A percentile compares a stretch with the other conserved stretches of the same genome.
phyloP scores from a whole-genome alignment of 37 sponge, comb jelly and placozoan genomes.

The Crambe crambe region DNA sequence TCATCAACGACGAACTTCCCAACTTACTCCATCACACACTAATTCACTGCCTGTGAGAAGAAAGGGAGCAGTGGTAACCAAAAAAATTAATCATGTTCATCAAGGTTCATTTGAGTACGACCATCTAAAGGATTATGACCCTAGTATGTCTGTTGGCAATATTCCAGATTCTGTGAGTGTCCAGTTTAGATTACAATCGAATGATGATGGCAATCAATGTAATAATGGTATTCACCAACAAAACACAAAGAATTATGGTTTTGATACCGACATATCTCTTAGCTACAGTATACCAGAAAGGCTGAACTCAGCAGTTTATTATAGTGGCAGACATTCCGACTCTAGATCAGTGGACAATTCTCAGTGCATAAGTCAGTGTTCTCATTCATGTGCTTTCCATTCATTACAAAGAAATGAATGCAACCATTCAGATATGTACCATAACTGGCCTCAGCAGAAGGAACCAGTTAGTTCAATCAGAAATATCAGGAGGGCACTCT shows the following conservation, averaged over 20 bases:
- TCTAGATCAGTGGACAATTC: neutral
- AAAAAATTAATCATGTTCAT: neutral
- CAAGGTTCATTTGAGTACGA: constrained; percentile 49
- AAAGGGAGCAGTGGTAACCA: neutral
- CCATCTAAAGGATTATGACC: constrained; percentile 16
- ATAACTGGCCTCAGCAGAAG: constrained; percentile 10
- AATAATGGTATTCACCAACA: neutral
- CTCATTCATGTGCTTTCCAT: neutral
- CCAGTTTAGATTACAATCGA: constrained; percentile 29
- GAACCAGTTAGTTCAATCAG: neutral
- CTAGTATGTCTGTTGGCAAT: neutral
- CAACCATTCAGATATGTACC: neutral
- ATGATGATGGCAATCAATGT: neutral
- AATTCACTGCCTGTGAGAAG: neutral
- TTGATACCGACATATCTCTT: neutral
- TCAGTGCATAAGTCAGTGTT: neutral
- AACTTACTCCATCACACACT: neutral
- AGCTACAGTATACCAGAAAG: neutral
- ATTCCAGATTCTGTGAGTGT: constrained; percentile 51
- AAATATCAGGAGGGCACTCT: neutral
- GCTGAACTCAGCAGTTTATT: neutral
- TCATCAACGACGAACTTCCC: neutral
- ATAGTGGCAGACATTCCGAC: neutral
- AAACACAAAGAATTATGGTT: neutral
- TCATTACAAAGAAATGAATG: neutral